Evolutionary conservation across 2,888 invertebrate genomes (phyloP).

Genomic region (Neuroscelio doddi): DNA sequence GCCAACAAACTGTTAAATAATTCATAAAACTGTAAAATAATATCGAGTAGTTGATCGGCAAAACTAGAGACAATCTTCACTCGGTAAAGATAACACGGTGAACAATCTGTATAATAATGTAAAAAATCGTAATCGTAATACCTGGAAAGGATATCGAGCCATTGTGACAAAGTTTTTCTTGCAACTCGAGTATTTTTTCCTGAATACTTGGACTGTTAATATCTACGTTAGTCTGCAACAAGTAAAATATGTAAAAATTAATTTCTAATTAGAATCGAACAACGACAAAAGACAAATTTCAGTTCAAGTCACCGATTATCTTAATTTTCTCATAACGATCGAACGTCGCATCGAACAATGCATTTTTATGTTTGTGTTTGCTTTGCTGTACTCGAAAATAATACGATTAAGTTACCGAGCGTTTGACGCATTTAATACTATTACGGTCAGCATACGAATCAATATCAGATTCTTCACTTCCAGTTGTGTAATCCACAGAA

Average conservation of each 20-base stretch:
- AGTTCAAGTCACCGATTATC: neutral
- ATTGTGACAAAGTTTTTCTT: constrained; percentile 56
- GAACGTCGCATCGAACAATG: neutral
- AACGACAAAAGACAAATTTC: too few relatives aligned
- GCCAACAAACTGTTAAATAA: too few relatives aligned
- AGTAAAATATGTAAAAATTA: neutral
- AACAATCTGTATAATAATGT: too few relatives aligned
- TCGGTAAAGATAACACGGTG: too few relatives aligned
- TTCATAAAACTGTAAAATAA: too few relatives aligned
- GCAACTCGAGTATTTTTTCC: constrained; percentile 53
- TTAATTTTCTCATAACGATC: neutral
- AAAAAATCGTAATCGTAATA: too few relatives aligned
- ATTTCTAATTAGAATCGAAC: neutral
- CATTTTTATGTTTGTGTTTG: constrained; percentile 26
- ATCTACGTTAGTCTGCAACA: constrained; percentile 57
- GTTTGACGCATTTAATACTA: constrained; percentile 35
- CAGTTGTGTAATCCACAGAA: too few relatives aligned
- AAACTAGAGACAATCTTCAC: too few relatives aligned
- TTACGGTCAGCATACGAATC: constrained; percentile 37
- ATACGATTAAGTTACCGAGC: constrained; percentile 33
- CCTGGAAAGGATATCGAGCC: constrained; percentile 50
- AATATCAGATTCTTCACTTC: constrained; percentile 36
- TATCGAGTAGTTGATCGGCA: too few relatives aligned
- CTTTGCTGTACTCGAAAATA: constrained; percentile 31
- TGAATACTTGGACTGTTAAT: constrained; percentile 61